Percentiles rank a stretch among this genome's conserved stretches.
Evolutionary conservation across 2,888 invertebrate genomes (phyloP).

Genomic region (Autographa gamma): DNA sequence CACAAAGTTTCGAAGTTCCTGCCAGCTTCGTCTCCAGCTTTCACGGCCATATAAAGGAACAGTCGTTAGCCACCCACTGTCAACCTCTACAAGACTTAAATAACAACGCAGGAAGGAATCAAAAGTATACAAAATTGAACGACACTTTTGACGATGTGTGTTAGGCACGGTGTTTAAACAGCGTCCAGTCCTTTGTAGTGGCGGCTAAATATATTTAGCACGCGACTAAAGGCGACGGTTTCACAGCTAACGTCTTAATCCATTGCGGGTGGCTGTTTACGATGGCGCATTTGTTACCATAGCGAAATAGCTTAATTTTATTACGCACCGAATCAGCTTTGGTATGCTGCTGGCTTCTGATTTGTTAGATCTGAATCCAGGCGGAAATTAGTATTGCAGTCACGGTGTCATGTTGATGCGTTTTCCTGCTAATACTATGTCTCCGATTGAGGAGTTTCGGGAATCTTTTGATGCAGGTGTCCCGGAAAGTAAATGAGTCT

Average conservation of each 20-base stretch:
- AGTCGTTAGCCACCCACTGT: constrained; percentile 7
- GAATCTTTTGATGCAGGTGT: not conserved
- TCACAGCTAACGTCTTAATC: constrained; percentile 75
- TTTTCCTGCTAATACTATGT: constrained; percentile 21
- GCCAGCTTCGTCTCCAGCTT: not conserved
- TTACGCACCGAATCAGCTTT: constrained; percentile 48
- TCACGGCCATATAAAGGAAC: constrained; percentile 7
- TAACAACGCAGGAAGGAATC: constrained; percentile 66
- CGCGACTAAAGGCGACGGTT: constrained; percentile 63
- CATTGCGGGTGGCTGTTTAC: constrained; percentile 60
- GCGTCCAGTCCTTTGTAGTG: constrained; percentile 68
- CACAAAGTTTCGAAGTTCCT: constrained; percentile 3
- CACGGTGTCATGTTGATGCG: not conserved
- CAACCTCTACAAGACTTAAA: constrained; percentile 19
- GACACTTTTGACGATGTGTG: constrained; percentile 55
- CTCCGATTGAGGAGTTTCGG: not conserved
- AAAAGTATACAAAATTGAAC: constrained; percentile 58
- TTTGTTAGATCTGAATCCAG: constrained; percentile 41
- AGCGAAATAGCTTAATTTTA: constrained; percentile 53
- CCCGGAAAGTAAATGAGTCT: not conserved
- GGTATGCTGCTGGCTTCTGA: constrained; percentile 30
- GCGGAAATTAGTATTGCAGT: constrained; percentile 39
- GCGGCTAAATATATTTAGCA: constrained; percentile 69
- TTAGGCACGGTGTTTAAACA: constrained; percentile 67
- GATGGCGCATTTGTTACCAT: constrained; percentile 43